Base-by-base conservation (phyloP, 2,797 vertebrate genomes). In the Pseudochaenichthys georgianus region DNA sequence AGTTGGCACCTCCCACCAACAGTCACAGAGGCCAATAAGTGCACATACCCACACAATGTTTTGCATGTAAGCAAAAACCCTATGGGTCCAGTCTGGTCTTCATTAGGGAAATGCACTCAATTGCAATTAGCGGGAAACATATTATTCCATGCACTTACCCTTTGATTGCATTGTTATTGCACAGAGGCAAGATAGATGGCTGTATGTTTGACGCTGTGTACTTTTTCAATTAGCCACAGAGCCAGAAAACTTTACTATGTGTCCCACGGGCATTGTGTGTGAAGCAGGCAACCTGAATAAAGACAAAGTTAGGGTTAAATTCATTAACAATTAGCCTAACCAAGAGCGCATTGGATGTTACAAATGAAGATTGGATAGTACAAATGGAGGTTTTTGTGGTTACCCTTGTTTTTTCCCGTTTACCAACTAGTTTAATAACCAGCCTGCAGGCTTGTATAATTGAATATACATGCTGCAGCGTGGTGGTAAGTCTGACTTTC, bases 121-220 rank as follows among this genome's bases (percentile, higher is more conserved):
- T 92, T 91, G 82, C 93, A 92, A 93, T 94, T 93, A 91, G 93
- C 21, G 75, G 78, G 92, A 89, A 93, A 89, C 84, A 88, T 91
- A 87, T 88, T 94, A 87, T 90, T 89, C 83, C 72, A 19, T 89
- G 88, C 62, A 87, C 86, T 93, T 88, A 83, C 82, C 80, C 75
- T 89, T 84, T 94, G 92, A 94, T 94, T 95, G 89, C 76, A 87
- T 88, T 90, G 83, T 93, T 92, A 89, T 92, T 91, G 87, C 89
- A 88, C 87, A 87, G 87, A 88, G 80, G 46, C 74, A 85, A 90
- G 85, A 91, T 88, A 74, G 85, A 93, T 90, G 74, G 81, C 61
- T 73, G 64, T 83, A 75, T 82, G 78, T 93, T 88, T 88, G 86
- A 88, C 42, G 75, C 75, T 58, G 69, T 88, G 77, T 80, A 84